A percentile compares a stretch with the other conserved stretches of the same genome.
These are phyloP conservation scores for Pseudococcus viburni DNA, from an alignment of 2,888 invertebrate species.

Conservation along the genomic window DNA sequence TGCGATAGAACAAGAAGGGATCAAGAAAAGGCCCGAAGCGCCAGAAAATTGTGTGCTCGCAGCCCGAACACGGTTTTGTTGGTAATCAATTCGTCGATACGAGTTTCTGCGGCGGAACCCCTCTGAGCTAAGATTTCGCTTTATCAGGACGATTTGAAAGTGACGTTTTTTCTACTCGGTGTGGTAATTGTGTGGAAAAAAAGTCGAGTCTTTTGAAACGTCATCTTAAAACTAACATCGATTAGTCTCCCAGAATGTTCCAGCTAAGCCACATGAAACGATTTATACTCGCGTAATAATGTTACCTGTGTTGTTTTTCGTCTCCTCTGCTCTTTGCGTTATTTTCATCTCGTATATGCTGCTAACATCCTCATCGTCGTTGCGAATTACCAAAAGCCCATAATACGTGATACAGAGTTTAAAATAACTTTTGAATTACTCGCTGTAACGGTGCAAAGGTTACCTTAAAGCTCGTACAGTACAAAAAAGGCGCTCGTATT, in stretches of 20 bases:
- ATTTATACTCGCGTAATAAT: conserved; percentile 16
- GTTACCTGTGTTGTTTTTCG: neutral
- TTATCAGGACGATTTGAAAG: neutral
- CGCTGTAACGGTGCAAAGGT: conserved; percentile 7
- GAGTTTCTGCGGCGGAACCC: neutral
- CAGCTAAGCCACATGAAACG: neutral
- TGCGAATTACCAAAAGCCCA: conserved; percentile 21
- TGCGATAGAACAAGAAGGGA: neutral
- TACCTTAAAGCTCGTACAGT: conserved; percentile 12
- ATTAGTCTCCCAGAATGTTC: neutral
- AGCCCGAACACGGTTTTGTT: neutral
- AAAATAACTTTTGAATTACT: conserved; percentile 27
- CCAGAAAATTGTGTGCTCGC: neutral
- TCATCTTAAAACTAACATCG: conserved; percentile 9
- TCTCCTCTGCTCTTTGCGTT: neutral
- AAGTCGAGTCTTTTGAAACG: neutral
- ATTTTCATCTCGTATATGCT: neutral
- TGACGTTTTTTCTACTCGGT: neutral
- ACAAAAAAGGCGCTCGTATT: conserved; percentile 26
- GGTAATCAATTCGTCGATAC: conserved; percentile 28
- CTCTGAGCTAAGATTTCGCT: neutral
- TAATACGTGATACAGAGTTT: conserved; percentile 34
- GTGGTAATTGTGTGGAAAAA: neutral
- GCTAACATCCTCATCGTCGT: conserved; percentile 1
- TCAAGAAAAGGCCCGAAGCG: neutral